phyloP scores from a whole-genome alignment of 1,140 invertebrate species.

The Aphis gossypii region DNA sequence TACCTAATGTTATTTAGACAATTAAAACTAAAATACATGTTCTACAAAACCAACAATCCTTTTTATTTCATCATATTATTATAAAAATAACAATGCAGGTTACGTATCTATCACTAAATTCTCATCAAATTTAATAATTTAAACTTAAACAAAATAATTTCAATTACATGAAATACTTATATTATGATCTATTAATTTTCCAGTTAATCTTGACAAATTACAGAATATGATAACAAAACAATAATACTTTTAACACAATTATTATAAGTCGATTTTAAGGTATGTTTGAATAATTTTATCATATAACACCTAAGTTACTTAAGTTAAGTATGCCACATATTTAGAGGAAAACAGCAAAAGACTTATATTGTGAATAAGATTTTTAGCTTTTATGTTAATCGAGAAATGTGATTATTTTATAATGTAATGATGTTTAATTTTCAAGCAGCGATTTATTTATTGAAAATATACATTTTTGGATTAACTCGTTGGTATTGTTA shows the following conservation, averaged over 20 bases:
- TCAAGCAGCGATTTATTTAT: too few species aligned
- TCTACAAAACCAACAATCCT: background rate
- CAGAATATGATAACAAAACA: background rate
- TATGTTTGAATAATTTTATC: background rate
- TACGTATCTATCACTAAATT: background rate
- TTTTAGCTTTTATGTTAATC: too few species aligned
- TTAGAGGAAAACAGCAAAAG: too few species aligned
- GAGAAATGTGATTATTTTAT: too few species aligned
- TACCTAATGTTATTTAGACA: background rate
- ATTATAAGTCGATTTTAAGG: background rate
- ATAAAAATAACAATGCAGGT: background rate
- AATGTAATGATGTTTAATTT: too few species aligned
- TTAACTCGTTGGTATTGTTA: too few species aligned
- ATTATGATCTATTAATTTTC: background rate
- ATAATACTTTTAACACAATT: background rate
- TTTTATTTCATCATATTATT: background rate
- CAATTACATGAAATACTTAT: background rate
- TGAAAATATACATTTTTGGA: too few species aligned
- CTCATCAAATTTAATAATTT: background rate
- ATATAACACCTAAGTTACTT: background rate
- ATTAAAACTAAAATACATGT: background rate
- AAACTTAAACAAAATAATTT: background rate
- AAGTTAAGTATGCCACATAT: too few species aligned
- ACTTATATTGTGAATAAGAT: too few species aligned
- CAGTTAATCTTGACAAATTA: background rate